Evolutionary conservation across 2,797 vertebrate genomes (phyloP), one percentile per base, ranked within the genome.

Genomic region (Danio aesculapii): DNA sequence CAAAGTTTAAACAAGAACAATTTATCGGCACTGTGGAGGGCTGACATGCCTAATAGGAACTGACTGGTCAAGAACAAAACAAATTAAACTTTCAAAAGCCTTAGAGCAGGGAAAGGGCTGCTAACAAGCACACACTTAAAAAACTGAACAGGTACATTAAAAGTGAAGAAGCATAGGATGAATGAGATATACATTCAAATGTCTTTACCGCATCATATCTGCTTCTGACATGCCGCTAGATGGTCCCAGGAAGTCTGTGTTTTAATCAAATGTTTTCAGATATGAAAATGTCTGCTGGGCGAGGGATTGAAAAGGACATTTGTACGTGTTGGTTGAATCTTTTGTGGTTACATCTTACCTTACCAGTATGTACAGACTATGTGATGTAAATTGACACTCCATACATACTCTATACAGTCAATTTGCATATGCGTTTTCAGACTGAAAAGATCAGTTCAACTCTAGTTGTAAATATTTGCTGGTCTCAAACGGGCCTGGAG

Each of bases 41-140:
- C 87, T 82, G 88, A 89, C 76, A 71, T 82, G 83, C 69, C 76
- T 90, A 92, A 94, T 91, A 83, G 86, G 88, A 92, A 88, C 90
- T 92, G 92, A 93, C 89, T 85, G 85, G 84, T 90, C 86, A 73
- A 72, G 87, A 88, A 88, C 59, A 86, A 92, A 92, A 93, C 88
- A 91, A 91, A 91, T 93, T 93, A 91, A 91, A 94, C 90, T 89
- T 92, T 94, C 88, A 88, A 92, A 92, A 89, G 84, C 81, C 81
- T 44, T 19, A 69, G 30, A 30, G 30, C 30, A 30, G 30, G 87
- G 84, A 87, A 79, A 57, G 81, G 71, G 16, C 44, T 49, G 14
- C 21, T 17, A 63, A 46, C 58, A 57, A 67, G 53, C 12, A 67
- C 44, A 67, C 39, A 52, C 72, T 72, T 61, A 46, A 7, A 69